Conservation (phyloP, 2,888 invertebrate species). For the Aethes cnicana region DNA sequence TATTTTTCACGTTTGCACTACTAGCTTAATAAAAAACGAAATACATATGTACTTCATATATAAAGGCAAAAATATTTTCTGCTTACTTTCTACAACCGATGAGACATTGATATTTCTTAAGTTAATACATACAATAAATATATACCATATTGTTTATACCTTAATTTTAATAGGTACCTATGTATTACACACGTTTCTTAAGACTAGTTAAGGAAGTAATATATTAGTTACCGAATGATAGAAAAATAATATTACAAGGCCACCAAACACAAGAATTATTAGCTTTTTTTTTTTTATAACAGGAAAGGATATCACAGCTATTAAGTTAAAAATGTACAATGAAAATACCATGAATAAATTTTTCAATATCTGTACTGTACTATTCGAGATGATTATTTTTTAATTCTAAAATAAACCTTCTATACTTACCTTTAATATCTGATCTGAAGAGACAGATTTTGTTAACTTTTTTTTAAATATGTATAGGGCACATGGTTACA, state of each 20-base stretch:
- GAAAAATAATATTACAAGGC: conserved; percentile 37
- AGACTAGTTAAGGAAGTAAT: conserved; percentile 67
- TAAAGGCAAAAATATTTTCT: conserved; percentile 61
- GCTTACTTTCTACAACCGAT: conserved; percentile 51
- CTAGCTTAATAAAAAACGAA: conserved; percentile 29
- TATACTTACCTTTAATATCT: too few relatives aligned
- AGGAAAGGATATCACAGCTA: conserved; percentile 77
- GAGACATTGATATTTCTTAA: conserved; percentile 48
- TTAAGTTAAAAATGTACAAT: conserved; percentile 67
- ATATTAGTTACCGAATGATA: conserved; percentile 38
- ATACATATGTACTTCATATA: conserved; percentile 50
- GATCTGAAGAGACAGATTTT: too few relatives aligned
- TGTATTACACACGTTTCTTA: conserved; percentile 59
- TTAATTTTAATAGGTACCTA: conserved; percentile 62
- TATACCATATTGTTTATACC: conserved; percentile 32
- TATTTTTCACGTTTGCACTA: conserved; percentile 30
- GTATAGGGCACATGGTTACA: conserved; percentile 58
- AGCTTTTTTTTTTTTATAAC: conserved; percentile 49
- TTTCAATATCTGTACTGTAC: conserved; percentile 3
- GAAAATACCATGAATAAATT: conserved; percentile 38
- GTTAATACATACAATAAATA: conserved; percentile 60
- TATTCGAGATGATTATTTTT: too few relatives aligned
- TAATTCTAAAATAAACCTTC: too few relatives aligned
- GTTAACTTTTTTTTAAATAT: conserved; percentile 38
- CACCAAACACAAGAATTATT: conserved; percentile 44